Evolutionary conservation across 2,113 vertebrate species (phyloP).

Genomic region (Corythornis vintsioides): DNA sequence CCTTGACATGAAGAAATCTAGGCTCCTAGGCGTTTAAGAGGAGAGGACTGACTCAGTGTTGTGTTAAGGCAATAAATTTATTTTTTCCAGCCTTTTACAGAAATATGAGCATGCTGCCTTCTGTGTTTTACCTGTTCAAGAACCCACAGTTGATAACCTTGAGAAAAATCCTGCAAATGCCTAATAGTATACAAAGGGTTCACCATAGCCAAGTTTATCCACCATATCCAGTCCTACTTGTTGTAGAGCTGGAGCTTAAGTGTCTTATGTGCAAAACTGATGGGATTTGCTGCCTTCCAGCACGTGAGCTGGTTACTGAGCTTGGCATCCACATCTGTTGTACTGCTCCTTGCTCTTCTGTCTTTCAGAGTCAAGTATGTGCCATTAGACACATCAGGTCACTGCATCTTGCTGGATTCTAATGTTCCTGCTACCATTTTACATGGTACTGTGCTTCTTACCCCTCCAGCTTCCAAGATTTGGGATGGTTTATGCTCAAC

Average conservation of each 20-base stretch:
- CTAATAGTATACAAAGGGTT: background rate
- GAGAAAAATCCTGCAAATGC: background rate
- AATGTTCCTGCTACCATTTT: background rate
- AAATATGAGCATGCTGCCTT: background rate
- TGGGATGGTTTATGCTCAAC: background rate
- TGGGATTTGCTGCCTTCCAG: background rate
- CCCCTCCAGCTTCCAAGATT: background rate
- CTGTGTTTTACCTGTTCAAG: background rate
- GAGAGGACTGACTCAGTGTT: background rate
- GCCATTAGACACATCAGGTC: background rate
- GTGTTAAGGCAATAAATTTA: background rate
- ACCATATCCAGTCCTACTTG: background rate
- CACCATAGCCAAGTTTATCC: background rate
- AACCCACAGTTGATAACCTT: background rate
- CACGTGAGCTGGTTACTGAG: background rate
- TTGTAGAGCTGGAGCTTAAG: background rate
- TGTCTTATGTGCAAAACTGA: background rate
- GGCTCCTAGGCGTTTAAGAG: background rate
- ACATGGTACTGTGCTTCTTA: background rate
- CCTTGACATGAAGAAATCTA: background rate
- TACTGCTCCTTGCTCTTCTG: background rate
- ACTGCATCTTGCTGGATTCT: background rate
- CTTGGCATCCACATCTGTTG: accelerated
- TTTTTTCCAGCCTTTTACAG: background rate
- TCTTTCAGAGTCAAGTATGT: background rate